phyloP scores from a whole-genome alignment of 2,797 vertebrate species.

The Cyclura pinguis region DNA sequence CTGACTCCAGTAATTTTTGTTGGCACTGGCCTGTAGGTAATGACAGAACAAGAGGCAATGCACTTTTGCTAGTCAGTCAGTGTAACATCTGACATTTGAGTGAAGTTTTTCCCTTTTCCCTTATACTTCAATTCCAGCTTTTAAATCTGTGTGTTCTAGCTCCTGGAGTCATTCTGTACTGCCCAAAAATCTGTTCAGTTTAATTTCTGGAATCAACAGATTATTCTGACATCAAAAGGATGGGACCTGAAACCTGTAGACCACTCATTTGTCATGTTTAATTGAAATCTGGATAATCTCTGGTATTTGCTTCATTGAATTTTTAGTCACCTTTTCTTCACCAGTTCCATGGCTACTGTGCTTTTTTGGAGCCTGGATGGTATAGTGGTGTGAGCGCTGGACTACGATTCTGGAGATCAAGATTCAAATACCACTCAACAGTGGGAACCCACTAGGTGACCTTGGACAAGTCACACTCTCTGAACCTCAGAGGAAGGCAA shows the following conservation, averaged over 20 bases:
- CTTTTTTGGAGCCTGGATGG: too few relatives aligned
- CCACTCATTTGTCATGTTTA: constrained; percentile 75
- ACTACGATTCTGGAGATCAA: too few relatives aligned
- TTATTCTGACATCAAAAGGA: constrained; percentile 77
- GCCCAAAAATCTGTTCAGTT: constrained; percentile 69
- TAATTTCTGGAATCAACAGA: constrained; percentile 74
- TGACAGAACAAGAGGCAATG: constrained; percentile 56
- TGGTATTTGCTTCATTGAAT: constrained; percentile 69
- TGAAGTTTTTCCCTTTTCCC: constrained; percentile 26
- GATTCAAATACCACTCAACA: too few relatives aligned
- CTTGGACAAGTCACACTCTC: too few relatives aligned
- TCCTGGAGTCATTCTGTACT: constrained; percentile 57
- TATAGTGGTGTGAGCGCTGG: too few relatives aligned
- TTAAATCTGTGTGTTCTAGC: constrained; percentile 60
- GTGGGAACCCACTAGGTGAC: too few relatives aligned
- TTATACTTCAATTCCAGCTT: constrained; percentile 26
- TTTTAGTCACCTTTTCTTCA: constrained; percentile 53
- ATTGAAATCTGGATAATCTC: constrained; percentile 79
- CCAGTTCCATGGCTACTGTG: constrained; percentile 62
- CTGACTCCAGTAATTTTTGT: constrained; percentile 57
- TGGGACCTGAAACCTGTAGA: constrained; percentile 77
- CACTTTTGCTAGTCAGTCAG: constrained; percentile 54
- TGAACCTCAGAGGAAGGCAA: too few relatives aligned
- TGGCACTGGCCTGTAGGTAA: constrained; percentile 60
- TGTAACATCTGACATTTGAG: constrained; percentile 64